Evolutionary conservation across 2,888 invertebrate genomes (phyloP), one percentile per base, ranked within the genome.

Genomic region (Malacosoma neustria): DNA sequence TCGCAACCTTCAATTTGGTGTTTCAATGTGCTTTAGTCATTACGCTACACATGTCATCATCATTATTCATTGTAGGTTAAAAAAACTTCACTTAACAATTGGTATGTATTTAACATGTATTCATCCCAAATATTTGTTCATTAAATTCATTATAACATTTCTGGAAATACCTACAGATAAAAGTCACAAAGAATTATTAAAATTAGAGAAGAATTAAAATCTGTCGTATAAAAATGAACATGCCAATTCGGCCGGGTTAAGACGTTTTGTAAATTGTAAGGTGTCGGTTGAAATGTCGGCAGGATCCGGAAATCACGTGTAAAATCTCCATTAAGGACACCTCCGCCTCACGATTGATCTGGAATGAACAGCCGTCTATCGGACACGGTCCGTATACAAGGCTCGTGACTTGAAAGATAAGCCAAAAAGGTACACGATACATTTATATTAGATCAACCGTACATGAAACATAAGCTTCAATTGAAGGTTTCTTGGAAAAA

Each of bases 271-370:
- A 71, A 72, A 68, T 64, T 68, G 61, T 63, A 61, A 66, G 51
- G 51, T 57, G 59, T 64, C 50, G 54, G 59, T 45, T 48, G 54
- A 58, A 58, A 61, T 46, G 56, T 57, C 51, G 57, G 47, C 50
- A 46, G 57, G 45, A 51, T 45, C 57, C 72, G 75, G 76, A 81
- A 80, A 80, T 82, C 74, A 81, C 71, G 76, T 80, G 81, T 81
- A 77, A 84, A 84, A 82, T 79, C 79, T 75, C 81, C 76, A 81
- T 82, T 82, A 77, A 68, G 69, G 66, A 65, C 71, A 67, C 65
- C 69, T 72, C 61, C 61, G 60, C 39, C 57, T 52, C 42, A 49
- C 63, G 68, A 77, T 79, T 77, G 80, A 81, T 77, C 73, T 65
- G 67, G 76, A 79, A 81, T 79, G 72, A 80, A 69, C 72, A 69